Conservation (phyloP, 2,797 vertebrate genomes). For the Lycodopsis pacificus region DNA sequence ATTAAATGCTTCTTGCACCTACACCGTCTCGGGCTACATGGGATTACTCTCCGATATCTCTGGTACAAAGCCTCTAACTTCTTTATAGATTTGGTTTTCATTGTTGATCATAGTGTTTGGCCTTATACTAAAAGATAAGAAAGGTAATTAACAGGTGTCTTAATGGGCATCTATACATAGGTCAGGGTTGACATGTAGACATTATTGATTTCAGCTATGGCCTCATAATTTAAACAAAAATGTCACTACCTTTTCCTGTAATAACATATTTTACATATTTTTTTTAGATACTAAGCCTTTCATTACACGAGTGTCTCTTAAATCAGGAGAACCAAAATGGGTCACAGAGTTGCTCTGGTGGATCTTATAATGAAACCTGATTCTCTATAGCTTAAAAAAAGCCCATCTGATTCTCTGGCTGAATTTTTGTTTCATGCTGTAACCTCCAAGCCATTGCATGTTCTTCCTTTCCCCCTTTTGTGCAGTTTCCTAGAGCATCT, state of each 20-base stretch:
- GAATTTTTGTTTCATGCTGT: slow-evolving; percentile 40
- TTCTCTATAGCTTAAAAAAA: slow-evolving; percentile 18
- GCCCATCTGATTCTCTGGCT: slow-evolving; percentile 35
- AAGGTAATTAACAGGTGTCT: not conserved
- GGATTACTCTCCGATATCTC: slow-evolving; percentile 1
- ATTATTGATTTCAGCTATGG: not conserved
- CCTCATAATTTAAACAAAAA: not conserved
- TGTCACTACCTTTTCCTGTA: not conserved
- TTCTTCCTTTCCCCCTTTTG: slow-evolving; percentile 23
- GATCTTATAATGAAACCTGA: slow-evolving; percentile 8
- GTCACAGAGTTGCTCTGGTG: slow-evolving; percentile 35
- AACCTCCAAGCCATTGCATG: slow-evolving; percentile 48
- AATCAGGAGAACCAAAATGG: slow-evolving; percentile 42
- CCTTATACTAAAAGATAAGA: not conserved
- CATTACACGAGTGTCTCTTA: slow-evolving; percentile 8
- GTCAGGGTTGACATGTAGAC: not conserved
- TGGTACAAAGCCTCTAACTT: not conserved
- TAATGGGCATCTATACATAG: not conserved
- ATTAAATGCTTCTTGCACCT: not conserved
- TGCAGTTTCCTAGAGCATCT: slow-evolving; percentile 56
- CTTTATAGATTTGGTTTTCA: not conserved
- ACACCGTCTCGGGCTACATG: not conserved
- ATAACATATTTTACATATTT: not conserved
- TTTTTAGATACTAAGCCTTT: not conserved
- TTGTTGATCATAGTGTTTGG: not conserved